Percentiles rank a stretch among this genome's conserved stretches.
phyloP scores from a whole-genome alignment of 2,888 invertebrate species.

The Drosophila silvestris region DNA sequence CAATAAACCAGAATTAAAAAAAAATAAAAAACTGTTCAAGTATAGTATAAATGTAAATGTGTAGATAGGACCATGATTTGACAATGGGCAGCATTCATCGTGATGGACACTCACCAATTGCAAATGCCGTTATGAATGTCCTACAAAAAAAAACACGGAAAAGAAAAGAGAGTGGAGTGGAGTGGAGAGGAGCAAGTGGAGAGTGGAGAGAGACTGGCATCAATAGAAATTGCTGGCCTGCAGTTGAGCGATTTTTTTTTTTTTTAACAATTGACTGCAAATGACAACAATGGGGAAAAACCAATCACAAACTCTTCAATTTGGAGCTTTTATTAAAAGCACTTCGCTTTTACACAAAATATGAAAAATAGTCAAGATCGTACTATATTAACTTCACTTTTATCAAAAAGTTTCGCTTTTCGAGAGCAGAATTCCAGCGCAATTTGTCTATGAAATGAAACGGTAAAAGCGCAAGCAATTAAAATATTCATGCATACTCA shows the following conservation, averaged over 20 bases:
- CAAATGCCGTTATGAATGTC: slow-evolving; percentile 51
- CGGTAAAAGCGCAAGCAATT: slow-evolving; percentile 44
- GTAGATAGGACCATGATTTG: slow-evolving; percentile 49
- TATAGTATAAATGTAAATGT: slow-evolving; percentile 32
- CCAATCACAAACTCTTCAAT: slow-evolving; percentile 15
- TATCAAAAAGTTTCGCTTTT: not conserved
- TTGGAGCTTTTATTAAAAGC: not conserved
- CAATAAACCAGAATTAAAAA: slow-evolving; percentile 32
- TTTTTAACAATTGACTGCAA: slow-evolving; percentile 37
- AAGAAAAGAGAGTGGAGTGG: not conserved
- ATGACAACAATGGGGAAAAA: slow-evolving; percentile 26
- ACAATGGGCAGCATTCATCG: slow-evolving; percentile 43
- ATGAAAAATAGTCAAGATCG: slow-evolving; percentile 2
- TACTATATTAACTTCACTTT: not conserved
- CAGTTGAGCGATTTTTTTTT: slow-evolving; percentile 39
- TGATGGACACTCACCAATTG: slow-evolving; percentile 47
- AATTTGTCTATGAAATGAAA: slow-evolving; percentile 56
- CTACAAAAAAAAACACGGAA: not conserved
- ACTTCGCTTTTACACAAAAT: not conserved
- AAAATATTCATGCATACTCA: slow-evolving; percentile 13
- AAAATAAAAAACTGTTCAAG: slow-evolving; percentile 23
- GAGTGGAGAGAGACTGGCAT: slow-evolving; percentile 5
- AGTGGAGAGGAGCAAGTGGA: not conserved
- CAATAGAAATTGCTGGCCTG: slow-evolving; percentile 42
- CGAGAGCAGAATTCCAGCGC: slow-evolving; percentile 6